phyloP scores from a whole-genome alignment of 2,888 invertebrate genomes.

The Yponomeuta sedellus region DNA sequence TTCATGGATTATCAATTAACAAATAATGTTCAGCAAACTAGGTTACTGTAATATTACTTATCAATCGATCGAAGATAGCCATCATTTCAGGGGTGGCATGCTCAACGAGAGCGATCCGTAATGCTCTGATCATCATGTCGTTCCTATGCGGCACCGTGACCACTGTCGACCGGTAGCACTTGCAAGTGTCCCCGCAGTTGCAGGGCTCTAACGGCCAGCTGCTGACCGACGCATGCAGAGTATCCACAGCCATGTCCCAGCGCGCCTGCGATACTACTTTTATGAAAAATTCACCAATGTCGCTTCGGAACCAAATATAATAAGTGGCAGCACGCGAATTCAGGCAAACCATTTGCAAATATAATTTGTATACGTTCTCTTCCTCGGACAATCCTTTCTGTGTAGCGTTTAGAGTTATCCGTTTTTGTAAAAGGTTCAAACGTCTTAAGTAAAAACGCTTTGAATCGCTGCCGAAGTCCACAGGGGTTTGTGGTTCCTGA shows the following conservation, averaged over 20 bases:
- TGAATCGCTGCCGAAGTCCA: conserved; percentile 35
- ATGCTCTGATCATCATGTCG: conserved; percentile 55
- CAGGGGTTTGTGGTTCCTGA: conserved; percentile 51
- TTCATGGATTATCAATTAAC: not conserved
- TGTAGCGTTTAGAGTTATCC: conserved; percentile 42
- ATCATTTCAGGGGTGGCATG: conserved; percentile 58
- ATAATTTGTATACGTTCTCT: conserved; percentile 44
- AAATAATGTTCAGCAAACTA: not conserved
- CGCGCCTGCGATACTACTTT: conserved; percentile 57
- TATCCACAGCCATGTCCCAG: conserved; percentile 58
- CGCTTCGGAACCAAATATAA: conserved; percentile 64
- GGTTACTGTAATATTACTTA: conserved; percentile 37
- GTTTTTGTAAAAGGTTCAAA: conserved; percentile 53
- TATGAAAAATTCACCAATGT: conserved; percentile 59
- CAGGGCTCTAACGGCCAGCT: conserved; percentile 60
- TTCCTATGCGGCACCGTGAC: conserved; percentile 60
- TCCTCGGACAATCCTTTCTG: conserved; percentile 39
- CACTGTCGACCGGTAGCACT: conserved; percentile 56
- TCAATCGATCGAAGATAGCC: conserved; percentile 51
- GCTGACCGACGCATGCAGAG: conserved; percentile 44
- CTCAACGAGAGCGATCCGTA: conserved; percentile 56
- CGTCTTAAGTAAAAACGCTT: conserved; percentile 50
- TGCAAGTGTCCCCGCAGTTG: conserved; percentile 59
- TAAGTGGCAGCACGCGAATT: conserved; percentile 51
- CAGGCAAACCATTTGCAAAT: conserved; percentile 56